Conservation (phyloP, 2,113 vertebrate species). For the Marmota monax region DNA sequence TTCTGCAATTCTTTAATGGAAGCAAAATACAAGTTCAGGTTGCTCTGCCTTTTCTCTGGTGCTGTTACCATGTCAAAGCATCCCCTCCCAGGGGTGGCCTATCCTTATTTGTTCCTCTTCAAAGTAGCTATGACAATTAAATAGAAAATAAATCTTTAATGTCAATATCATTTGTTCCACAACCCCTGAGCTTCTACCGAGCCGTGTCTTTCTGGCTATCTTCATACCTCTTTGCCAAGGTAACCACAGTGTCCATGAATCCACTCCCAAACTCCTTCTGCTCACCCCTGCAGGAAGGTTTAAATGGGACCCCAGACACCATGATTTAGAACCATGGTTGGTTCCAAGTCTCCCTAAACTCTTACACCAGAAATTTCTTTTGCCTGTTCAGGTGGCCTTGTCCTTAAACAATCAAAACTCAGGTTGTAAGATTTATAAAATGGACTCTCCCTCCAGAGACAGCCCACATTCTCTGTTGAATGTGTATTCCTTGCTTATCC, state of each 20-base stretch:
- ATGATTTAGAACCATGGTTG: not conserved
- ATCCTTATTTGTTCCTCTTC: not conserved
- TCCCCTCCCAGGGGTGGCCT: not conserved
- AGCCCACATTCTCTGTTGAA: too few relatives aligned
- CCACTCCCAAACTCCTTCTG: not conserved
- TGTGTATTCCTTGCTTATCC: too few relatives aligned
- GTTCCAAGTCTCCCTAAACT: not conserved
- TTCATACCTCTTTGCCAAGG: not conserved
- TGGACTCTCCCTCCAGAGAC: not conserved
- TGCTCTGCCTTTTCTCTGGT: conserved; percentile 67
- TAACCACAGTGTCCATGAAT: not conserved
- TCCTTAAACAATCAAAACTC: conserved; percentile 31
- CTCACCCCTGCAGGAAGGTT: not conserved
- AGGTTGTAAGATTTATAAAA: not conserved
- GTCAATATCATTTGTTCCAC: conserved; percentile 9
- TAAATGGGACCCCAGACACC: not conserved
- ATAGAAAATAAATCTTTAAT: conserved; percentile 37
- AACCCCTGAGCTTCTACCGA: not conserved
- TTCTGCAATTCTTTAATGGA: conserved; percentile 75
- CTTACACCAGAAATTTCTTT: not conserved
- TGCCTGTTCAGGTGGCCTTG: not conserved
- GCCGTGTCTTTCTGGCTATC: not conserved
- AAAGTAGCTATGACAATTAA: conserved; percentile 50
- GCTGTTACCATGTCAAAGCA: conserved; percentile 54
- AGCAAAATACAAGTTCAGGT: conserved; percentile 74